Percentiles rank a stretch among this genome's conserved stretches.
phyloP scores from a whole-genome alignment of 1,140 invertebrate species.

The Drosophila pseudoobscura region DNA sequence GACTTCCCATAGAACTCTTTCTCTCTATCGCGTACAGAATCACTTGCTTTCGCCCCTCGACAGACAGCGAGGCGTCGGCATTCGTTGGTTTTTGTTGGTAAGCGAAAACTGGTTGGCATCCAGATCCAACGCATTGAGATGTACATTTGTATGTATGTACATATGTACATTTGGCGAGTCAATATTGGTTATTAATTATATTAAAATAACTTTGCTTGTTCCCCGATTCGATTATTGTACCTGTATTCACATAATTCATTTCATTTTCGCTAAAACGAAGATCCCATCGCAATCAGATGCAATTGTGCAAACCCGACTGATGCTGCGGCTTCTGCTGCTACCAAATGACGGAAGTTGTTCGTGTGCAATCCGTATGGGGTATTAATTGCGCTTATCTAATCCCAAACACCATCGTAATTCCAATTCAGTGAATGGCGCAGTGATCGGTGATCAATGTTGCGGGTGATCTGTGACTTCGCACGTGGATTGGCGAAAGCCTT shows the following conservation, averaged over 20 bases:
- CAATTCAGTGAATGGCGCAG: constrained; percentile 15
- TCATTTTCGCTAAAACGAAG: constrained; percentile 13
- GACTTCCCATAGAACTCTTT: background rate
- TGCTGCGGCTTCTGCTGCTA: constrained; percentile 10
- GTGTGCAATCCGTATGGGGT: constrained; percentile 56
- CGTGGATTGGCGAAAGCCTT: constrained; percentile 9
- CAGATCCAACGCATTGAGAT: constrained; percentile 14
- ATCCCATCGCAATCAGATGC: constrained; percentile 57
- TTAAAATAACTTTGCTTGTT: constrained; percentile 47
- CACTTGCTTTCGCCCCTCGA: constrained; percentile 33
- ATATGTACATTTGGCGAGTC: constrained; percentile 15
- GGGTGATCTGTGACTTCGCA: constrained; percentile 7
- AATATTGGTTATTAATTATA: constrained; percentile 49
- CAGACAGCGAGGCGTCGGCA: constrained; percentile 55
- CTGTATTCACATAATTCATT: constrained; percentile 31
- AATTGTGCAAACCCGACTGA: constrained; percentile 66
- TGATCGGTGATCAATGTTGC: constrained; percentile 1
- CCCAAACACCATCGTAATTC: constrained; percentile 24
- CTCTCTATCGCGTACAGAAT: background rate
- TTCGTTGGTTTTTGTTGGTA: constrained; percentile 5
- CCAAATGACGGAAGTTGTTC: constrained; percentile 66
- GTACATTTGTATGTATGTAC: background rate
- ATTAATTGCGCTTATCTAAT: constrained; percentile 70
- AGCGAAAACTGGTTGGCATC: constrained; percentile 46
- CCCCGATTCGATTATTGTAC: constrained; percentile 16